These are phyloP conservation scores for Poecilia velifera DNA, from an alignment of 2,797 vertebrate species.

Conservation along the genomic window DNA sequence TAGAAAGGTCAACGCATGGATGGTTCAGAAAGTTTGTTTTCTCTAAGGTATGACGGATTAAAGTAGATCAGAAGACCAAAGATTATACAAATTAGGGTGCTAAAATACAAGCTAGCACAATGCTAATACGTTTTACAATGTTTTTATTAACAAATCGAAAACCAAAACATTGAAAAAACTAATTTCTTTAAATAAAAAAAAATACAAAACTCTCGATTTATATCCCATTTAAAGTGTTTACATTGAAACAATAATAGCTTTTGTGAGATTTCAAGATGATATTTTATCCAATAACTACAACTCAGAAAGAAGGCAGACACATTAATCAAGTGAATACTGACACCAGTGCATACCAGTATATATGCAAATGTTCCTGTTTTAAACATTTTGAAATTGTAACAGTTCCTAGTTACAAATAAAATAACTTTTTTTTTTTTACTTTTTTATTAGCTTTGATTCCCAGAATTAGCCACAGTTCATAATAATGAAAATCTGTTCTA, in stretches of 20 bases:
- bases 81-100: neutral
- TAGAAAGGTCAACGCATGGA: neutral
- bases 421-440: neutral
- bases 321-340: slow-evolving; percentile 5
- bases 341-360: too few relatives aligned
- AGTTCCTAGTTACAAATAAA: neutral
- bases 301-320: neutral
- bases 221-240: neutral
- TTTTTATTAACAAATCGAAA: neutral
- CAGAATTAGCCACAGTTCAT: neutral
- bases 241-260: neutral
- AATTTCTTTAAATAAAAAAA: neutral
- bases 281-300: neutral
- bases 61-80: neutral
- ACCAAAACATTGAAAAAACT: neutral
- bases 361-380: neutral
- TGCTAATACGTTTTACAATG: neutral
- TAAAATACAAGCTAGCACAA: neutral
- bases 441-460: neutral
- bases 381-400: neutral
- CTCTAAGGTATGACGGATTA: neutral
- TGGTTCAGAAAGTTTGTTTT: neutral
- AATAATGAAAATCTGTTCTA: neutral
- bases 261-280: neutral
- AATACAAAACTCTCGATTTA: neutral